Evolutionary conservation across 2,113 vertebrate genomes (phyloP).

Genomic region (Sebastes fasciatus): DNA sequence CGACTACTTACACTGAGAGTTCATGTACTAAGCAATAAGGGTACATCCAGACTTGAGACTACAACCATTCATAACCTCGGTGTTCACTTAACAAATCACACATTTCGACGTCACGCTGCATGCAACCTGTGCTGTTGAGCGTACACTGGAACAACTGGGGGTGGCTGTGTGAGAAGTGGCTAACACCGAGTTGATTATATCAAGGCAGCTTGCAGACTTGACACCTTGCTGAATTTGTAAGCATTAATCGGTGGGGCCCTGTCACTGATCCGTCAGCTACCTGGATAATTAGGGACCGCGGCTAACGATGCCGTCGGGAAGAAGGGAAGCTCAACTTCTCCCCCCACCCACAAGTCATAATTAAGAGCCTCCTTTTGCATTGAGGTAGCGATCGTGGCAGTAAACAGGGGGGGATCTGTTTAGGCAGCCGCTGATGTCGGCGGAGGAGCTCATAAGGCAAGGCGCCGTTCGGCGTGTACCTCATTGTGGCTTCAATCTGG

Average conservation of each 20-base stretch:
- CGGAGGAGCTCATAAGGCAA: constrained; percentile 28
- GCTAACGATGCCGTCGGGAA: constrained; percentile 94
- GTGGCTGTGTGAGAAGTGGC: constrained; percentile 87
- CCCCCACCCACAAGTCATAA: constrained; percentile 85
- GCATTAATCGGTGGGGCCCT: constrained; percentile 98
- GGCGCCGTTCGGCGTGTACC: constrained; percentile 1
- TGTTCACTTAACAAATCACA: neutral
- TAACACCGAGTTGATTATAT: constrained; percentile 98
- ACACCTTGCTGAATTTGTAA: constrained; percentile 99
- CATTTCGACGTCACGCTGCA: constrained; percentile 84
- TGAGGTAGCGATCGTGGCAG: constrained; percentile 58
- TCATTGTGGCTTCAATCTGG: constrained; percentile 29
- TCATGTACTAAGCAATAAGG: neutral
- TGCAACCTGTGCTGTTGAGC: constrained; percentile 44
- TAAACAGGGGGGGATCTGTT: constrained; percentile 40
- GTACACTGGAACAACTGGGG: constrained; percentile 42
- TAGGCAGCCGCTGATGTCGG: constrained; percentile 31
- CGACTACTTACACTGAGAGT: neutral
- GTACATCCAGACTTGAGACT: neutral
- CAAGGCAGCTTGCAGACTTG: constrained; percentile 96
- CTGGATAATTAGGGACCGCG: constrained; percentile 99
- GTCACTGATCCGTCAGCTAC: constrained; percentile 99
- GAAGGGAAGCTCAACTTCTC: constrained; percentile 89
- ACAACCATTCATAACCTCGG: neutral
- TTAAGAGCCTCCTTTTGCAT: constrained; percentile 91